phyloP scores from a whole-genome alignment of 2,888 invertebrate genomes.

The Heliconius sara region DNA sequence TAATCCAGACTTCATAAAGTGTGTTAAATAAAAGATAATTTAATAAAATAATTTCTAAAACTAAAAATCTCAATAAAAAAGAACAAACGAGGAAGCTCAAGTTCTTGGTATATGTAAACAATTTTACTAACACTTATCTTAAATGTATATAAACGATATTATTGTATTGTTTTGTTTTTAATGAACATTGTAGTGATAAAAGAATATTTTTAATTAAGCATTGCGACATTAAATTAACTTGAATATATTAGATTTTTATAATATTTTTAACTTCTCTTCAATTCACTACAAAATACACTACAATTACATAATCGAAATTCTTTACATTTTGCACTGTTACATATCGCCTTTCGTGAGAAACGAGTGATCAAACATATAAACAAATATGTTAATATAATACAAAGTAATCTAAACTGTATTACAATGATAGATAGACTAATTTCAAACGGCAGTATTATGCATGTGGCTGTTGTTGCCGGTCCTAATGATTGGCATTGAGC shows the following conservation, averaged over 20 bases:
- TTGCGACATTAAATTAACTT: background rate
- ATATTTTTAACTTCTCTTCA: background rate
- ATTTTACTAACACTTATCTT: background rate
- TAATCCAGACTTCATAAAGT: too few relatives aligned
- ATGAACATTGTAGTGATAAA: background rate
- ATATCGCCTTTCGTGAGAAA: constrained; percentile 37
- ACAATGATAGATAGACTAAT: constrained; percentile 4
- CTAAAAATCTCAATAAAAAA: too few relatives aligned
- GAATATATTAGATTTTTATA: too few relatives aligned
- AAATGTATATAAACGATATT: constrained; percentile 7
- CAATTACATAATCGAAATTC: constrained; percentile 30
- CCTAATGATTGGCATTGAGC: constrained; percentile 59
- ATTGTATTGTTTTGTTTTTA: background rate
- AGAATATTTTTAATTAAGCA: background rate
- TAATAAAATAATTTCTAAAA: too few relatives aligned
- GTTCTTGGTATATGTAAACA: background rate
- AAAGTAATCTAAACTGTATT: constrained; percentile 31
- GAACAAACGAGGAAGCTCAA: background rate
- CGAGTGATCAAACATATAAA: constrained; percentile 39
- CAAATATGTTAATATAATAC: constrained; percentile 24
- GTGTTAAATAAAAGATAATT: too few relatives aligned
- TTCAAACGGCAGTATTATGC: constrained; percentile 38
- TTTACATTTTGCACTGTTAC: constrained; percentile 32
- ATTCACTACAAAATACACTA: constrained; percentile 1
- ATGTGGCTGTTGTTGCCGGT: constrained; percentile 42